Evolutionary conservation across 2,888 invertebrate species (phyloP).

Genomic region (Drosophila neotestacea): DNA sequence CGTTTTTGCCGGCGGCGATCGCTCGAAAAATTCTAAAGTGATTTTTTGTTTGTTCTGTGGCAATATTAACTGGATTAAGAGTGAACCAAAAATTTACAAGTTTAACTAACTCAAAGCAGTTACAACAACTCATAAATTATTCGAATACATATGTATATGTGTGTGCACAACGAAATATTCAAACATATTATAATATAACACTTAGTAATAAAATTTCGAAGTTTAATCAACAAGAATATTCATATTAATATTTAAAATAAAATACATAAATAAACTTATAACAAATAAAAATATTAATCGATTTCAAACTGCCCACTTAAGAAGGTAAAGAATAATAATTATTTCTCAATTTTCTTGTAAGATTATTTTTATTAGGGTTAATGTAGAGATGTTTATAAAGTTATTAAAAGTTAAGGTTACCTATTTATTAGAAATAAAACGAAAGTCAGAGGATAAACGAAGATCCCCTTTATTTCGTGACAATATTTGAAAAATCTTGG

Average conservation of each 20-base stretch:
- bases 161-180: constrained; percentile 11
- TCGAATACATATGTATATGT: background rate
- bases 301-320: constrained; percentile 10
- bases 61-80: constrained; percentile 37
- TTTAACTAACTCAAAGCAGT: background rate
- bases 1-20: constrained; percentile 71
- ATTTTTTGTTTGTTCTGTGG: constrained; percentile 69
- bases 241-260: constrained; percentile 11
- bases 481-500: no score
- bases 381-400: no score
- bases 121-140: constrained; percentile 3
- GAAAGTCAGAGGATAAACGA: no score
- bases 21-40: constrained; percentile 42
- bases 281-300: constrained; percentile 10
- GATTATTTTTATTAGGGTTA: no score
- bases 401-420: no score
- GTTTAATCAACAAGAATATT: constrained; percentile 17
- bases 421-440: no score
- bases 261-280: background rate
- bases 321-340: constrained; percentile 36
- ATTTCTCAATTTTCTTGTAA: no score
- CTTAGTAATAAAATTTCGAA: constrained; percentile 12
- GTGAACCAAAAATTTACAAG: constrained; percentile 14
- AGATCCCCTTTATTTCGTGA: no score
- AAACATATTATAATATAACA: constrained; percentile 8